A percentile compares a stretch with the other conserved stretches of the same genome.
phyloP scores from a whole-genome alignment of 1,140 invertebrate species.

The Manduca sexta region DNA sequence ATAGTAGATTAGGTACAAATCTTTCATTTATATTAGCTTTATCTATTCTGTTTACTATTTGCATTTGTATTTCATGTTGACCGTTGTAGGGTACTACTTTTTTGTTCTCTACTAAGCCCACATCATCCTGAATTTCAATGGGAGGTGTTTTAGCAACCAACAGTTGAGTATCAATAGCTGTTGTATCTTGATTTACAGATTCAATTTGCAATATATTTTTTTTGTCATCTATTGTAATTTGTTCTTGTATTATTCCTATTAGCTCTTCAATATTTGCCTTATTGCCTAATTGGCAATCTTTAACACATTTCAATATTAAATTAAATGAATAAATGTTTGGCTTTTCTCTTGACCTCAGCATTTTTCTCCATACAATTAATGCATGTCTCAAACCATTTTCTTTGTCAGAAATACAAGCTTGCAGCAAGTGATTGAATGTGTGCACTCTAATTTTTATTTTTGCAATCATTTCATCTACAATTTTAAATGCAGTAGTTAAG shows the following conservation, averaged over 20 bases:
- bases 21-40: slow-evolving; percentile 14
- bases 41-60: slow-evolving; percentile 1
- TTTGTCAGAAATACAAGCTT: slow-evolving; percentile 86
- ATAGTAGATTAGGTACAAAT: slow-evolving; percentile 75
- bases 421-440: slow-evolving; percentile 86
- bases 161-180: neutral
- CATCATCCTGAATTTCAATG: neutral
- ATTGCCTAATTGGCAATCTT: slow-evolving; percentile 86
- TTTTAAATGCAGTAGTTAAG: slow-evolving; percentile 81
- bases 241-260: slow-evolving; percentile 34
- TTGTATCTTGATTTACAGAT: no score
- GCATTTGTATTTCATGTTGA: neutral
- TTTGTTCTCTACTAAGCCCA: no score
- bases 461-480: slow-evolving; percentile 88
- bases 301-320: slow-evolving; percentile 83
- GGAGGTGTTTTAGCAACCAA: neutral
- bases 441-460: slow-evolving; percentile 78
- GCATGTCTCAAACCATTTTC: slow-evolving; percentile 86
- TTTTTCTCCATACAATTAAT: slow-evolving; percentile 88
- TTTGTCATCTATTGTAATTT: slow-evolving; percentile 10
- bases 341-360: slow-evolving; percentile 77
- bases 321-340: slow-evolving; percentile 86
- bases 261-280: slow-evolving; percentile 74
- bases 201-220: slow-evolving; percentile 1
- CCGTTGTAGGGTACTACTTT: neutral